A percentile compares a stretch with the other conserved stretches of the same genome.
Evolutionary conservation across 2,888 invertebrate species (phyloP).

Genomic region (Caenorhabditis becei): DNA sequence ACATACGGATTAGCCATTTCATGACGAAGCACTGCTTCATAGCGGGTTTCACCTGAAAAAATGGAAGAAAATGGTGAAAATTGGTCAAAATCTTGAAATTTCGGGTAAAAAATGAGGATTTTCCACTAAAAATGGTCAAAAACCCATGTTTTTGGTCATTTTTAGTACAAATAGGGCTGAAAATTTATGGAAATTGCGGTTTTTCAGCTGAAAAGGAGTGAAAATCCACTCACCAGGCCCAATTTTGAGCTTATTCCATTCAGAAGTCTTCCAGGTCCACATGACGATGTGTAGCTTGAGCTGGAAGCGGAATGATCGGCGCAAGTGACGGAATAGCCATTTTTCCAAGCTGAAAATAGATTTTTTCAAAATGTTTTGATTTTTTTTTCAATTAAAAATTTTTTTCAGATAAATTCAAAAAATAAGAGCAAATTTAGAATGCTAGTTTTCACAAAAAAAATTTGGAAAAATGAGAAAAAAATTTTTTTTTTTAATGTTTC

Average conservation of each 20-base stretch:
- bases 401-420: not conserved
- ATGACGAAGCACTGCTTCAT: slow-evolving; percentile 15
- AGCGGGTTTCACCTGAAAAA: slow-evolving; percentile 37
- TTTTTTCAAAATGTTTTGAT: too few species aligned
- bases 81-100: not conserved
- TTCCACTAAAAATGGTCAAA: not conserved
- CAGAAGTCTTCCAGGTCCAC: slow-evolving; percentile 26
- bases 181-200: too few species aligned
- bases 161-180: too few species aligned
- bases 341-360: slow-evolving; percentile 10
- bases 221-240: not conserved
- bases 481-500: not conserved
- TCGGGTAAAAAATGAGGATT: not conserved
- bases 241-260: slow-evolving; percentile 8
- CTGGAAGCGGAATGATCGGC: slow-evolving; percentile 24
- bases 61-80: too few species aligned
- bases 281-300: slow-evolving; percentile 24
- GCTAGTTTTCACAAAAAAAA: too few species aligned
- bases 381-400: not conserved
- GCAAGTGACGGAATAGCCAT: slow-evolving; percentile 16
- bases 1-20: slow-evolving; percentile 22
- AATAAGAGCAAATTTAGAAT: too few species aligned
- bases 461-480: too few species aligned
- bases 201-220: too few species aligned
- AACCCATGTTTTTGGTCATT: not conserved